Evolutionary conservation across 2,113 vertebrate genomes (phyloP).

Genomic region (Tenebrosternarchus preto): DNA sequence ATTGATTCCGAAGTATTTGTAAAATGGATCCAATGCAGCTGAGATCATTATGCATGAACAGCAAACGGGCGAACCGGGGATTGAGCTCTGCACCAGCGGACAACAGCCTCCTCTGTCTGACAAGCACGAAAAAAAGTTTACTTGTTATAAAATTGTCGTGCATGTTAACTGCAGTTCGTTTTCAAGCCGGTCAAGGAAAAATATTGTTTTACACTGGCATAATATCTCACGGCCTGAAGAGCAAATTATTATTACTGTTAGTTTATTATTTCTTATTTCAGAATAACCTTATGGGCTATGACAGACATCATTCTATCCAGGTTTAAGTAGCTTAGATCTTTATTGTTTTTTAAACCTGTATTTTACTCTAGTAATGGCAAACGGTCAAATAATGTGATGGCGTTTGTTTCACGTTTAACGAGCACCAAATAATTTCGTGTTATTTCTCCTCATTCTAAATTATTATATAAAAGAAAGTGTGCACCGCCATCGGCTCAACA

Average conservation of each 20-base stretch:
- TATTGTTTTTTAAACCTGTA: neutral
- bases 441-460: neutral
- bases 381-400: neutral
- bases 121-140: neutral
- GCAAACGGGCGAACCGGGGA: neutral
- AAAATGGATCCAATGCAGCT: constrained; percentile 58
- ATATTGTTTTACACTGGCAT: too few species aligned
- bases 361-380: neutral
- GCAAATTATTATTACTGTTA: too few species aligned
- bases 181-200: too few species aligned
- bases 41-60: constrained; percentile 52
- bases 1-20: constrained; percentile 65
- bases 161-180: too few species aligned
- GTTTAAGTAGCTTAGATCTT: too few species aligned
- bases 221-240: too few species aligned
- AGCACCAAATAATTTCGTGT: neutral
- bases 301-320: too few species aligned
- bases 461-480: neutral
- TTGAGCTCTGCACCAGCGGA: neutral
- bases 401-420: neutral
- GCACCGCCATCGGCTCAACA: too few species aligned
- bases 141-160: neutral
- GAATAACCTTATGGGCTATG: too few species aligned
- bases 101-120: neutral
- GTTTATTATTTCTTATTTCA: too few species aligned